Evolutionary conservation across 1,140 invertebrate species (phyloP).

Genomic region (Trichonephila clavata): DNA sequence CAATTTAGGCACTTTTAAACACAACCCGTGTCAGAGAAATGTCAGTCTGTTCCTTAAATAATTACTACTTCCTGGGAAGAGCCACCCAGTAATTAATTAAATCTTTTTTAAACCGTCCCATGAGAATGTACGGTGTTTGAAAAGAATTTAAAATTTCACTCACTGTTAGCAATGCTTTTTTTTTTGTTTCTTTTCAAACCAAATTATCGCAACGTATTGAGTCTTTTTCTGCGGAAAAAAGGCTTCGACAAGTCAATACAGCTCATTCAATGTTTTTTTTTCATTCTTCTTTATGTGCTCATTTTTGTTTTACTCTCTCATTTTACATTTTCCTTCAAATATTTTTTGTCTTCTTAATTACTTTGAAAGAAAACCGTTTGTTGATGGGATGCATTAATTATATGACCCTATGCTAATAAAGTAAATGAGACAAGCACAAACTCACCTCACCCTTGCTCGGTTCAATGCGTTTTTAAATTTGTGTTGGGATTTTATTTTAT

Average conservation of each 20-base stretch:
- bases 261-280: constrained; percentile 1
- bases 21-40: constrained; percentile 17
- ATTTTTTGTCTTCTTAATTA: constrained; percentile 17
- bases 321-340: constrained; percentile 8
- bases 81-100: constrained; percentile 55
- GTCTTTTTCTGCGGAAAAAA: constrained; percentile 2
- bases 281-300: background rate
- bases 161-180: constrained; percentile 35
- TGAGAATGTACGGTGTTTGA: constrained; percentile 10
- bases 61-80: constrained; percentile 10
- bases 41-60: constrained; percentile 49
- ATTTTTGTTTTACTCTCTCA: constrained; percentile 30
- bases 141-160: constrained; percentile 56
- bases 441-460: background rate
- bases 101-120: constrained; percentile 15
- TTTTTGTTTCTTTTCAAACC: constrained; percentile 3
- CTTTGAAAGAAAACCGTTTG: constrained; percentile 47
- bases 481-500: background rate
- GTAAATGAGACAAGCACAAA: constrained; percentile 22
- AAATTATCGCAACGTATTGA: constrained; percentile 11
- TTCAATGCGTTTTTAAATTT: constrained; percentile 19
- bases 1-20: constrained; percentile 40
- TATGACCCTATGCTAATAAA: constrained; percentile 40
- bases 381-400: constrained; percentile 51
- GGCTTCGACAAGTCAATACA: constrained; percentile 44